Conservation (phyloP, 2,888 invertebrate species). For the Uloborus plumipes region DNA sequence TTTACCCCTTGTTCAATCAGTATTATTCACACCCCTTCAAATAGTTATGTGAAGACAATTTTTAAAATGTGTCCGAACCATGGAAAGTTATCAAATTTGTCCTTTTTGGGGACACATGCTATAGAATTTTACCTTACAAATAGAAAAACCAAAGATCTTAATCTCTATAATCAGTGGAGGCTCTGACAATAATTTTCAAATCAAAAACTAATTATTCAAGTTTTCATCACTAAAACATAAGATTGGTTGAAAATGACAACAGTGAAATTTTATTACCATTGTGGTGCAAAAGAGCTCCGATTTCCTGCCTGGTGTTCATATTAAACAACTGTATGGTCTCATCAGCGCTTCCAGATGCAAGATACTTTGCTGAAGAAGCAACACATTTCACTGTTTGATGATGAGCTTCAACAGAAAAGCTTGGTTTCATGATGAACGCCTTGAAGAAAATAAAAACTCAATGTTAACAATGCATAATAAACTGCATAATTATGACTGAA, state of each 20-base stretch:
- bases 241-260: not conserved
- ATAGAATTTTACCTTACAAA: too few species aligned
- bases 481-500: not conserved
- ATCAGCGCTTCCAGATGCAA: constrained; percentile 91
- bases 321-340: constrained; percentile 90
- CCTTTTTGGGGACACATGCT: too few species aligned
- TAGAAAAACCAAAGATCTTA: too few species aligned
- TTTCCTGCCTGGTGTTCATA: constrained; percentile 82
- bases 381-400: constrained; percentile 83
- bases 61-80: too few species aligned
- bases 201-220: too few species aligned
- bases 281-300: constrained; percentile 85
- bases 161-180: too few species aligned
- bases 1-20: too few species aligned
- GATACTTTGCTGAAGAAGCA: constrained; percentile 79
- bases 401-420: constrained; percentile 91
- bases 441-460: constrained; percentile 26
- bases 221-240: not conserved
- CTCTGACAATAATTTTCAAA: too few species aligned
- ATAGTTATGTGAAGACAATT: too few species aligned
- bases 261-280: constrained; percentile 74
- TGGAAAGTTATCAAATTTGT: too few species aligned
- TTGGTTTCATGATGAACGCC: constrained; percentile 76
- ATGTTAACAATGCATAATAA: not conserved
- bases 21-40: too few species aligned